These are phyloP conservation scores for Artibeus lituratus DNA, from an alignment of 2,797 vertebrate genomes.

Conservation along the genomic window DNA sequence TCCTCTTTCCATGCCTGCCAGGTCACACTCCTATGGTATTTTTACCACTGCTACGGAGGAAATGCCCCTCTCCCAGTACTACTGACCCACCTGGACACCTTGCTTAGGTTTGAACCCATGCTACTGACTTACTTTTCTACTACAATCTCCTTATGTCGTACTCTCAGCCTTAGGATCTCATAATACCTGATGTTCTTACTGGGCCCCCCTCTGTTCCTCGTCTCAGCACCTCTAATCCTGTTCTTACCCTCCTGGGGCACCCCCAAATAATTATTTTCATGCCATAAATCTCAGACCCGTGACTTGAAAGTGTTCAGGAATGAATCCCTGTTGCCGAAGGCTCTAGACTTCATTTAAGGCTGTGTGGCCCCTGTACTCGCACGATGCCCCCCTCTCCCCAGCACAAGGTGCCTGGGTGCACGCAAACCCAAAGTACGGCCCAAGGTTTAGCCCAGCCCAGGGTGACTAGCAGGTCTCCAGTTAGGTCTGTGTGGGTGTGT, in stretches of 20 bases:
- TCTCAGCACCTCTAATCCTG: not conserved
- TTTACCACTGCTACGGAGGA: not conserved
- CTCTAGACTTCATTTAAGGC: not conserved
- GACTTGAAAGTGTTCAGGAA: not conserved
- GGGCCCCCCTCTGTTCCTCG: not conserved
- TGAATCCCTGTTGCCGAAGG: not conserved
- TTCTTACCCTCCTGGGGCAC: not conserved
- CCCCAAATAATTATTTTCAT: not conserved
- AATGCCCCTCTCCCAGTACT: not conserved
- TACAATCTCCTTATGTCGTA: not conserved
- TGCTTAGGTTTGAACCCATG: not conserved
- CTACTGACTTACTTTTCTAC: not conserved
- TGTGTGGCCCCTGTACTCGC: not conserved
- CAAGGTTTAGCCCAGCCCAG: not conserved
- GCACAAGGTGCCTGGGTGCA: accelerated
- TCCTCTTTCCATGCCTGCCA: not conserved
- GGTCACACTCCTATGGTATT: not conserved
- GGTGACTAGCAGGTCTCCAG: not conserved
- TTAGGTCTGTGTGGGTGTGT: not conserved
- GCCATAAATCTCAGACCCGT: not conserved
- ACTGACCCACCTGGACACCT: not conserved
- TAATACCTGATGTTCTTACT: not conserved
- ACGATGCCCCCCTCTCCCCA: not conserved
- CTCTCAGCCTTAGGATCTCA: not conserved
- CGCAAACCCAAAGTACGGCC: not conserved